phyloP scores from a whole-genome alignment of 2,113 vertebrate species.

The Promerops cafer region DNA sequence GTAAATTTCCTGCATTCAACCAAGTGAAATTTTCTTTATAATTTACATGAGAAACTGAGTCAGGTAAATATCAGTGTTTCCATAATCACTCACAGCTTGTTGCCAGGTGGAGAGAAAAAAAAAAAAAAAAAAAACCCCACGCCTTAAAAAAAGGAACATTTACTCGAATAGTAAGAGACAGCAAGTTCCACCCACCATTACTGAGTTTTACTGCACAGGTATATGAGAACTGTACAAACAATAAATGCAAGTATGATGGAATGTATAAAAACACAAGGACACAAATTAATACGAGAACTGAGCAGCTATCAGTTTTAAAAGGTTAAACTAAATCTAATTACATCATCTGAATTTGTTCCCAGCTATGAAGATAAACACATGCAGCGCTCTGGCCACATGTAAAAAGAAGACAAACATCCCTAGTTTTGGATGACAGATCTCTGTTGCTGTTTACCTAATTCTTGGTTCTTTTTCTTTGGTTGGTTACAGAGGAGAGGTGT shows the following conservation, averaged over 20 bases:
- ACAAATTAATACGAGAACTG: not conserved
- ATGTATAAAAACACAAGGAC: not conserved
- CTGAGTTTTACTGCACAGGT: not conserved
- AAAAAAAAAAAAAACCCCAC: accelerated
- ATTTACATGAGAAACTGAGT: not conserved
- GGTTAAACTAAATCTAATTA: constrained; percentile 44
- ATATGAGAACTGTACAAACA: not conserved
- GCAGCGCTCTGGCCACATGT: constrained; percentile 43
- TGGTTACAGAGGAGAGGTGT: not conserved
- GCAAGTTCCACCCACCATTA: not conserved
- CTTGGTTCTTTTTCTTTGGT: not conserved
- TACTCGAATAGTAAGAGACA: not conserved
- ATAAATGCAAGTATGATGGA: not conserved
- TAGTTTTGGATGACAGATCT: constrained; percentile 55
- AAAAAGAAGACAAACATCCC: constrained; percentile 52
- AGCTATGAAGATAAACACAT: constrained; percentile 40
- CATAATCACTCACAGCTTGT: not conserved
- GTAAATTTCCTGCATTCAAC: not conserved
- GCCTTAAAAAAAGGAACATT: not conserved
- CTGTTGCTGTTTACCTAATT: not conserved
- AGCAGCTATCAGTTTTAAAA: not conserved
- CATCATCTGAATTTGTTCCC: constrained; percentile 53
- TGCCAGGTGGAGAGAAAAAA: accelerated
- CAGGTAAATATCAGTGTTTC: not conserved
- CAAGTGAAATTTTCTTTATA: not conserved